A percentile compares a stretch with the other conserved stretches of the same genome.
Evolutionary conservation across 2,888 invertebrate genomes (phyloP).

Genomic region (Antheraea assamensis): DNA sequence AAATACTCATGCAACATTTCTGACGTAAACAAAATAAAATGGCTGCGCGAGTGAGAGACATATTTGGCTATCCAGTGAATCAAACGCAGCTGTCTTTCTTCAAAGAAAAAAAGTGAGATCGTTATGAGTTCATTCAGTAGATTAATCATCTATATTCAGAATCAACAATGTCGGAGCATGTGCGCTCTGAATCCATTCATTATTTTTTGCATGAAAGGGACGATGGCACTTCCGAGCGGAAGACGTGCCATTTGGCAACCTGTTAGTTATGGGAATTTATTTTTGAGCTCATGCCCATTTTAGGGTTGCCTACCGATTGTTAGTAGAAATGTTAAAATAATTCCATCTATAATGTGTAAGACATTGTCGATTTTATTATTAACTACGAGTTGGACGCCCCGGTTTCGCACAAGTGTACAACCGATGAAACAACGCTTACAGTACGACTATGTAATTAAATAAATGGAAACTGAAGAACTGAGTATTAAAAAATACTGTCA

Average conservation of each 20-base stretch:
- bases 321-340: not conserved
- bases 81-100: constrained; percentile 58
- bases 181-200: constrained; percentile 65
- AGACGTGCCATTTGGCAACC: constrained; percentile 74
- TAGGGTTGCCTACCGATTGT: constrained; percentile 55
- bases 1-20: constrained; percentile 23
- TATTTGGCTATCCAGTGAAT: constrained; percentile 60
- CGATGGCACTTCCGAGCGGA: constrained; percentile 80
- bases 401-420: too few relatives aligned
- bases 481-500: too few relatives aligned
- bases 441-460: too few relatives aligned
- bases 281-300: constrained; percentile 54
- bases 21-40: constrained; percentile 23
- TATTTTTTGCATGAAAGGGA: constrained; percentile 62
- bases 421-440: too few relatives aligned
- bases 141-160: constrained; percentile 53
- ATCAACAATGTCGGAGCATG: constrained; percentile 57
- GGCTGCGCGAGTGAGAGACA: constrained; percentile 61
- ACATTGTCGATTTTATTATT: too few relatives aligned
- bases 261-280: constrained; percentile 76
- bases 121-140: constrained; percentile 45
- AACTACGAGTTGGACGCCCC: too few relatives aligned
- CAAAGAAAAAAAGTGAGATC: constrained; percentile 47
- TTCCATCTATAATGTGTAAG: too few relatives aligned
- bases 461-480: too few relatives aligned